phyloP scores from a whole-genome alignment of 2,888 invertebrate species.

The Latrodectus elegans region DNA sequence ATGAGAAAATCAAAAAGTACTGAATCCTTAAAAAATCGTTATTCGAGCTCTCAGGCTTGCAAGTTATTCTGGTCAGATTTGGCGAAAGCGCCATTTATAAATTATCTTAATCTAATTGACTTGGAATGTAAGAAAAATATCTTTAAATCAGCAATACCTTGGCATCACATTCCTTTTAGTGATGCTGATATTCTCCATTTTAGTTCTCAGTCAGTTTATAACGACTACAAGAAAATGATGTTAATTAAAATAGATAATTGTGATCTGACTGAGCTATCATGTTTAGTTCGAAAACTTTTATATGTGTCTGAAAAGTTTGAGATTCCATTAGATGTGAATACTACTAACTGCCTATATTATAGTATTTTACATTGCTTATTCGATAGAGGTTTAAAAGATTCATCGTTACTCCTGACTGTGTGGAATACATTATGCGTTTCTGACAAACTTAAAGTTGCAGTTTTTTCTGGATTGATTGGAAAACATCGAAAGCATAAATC shows the following conservation, averaged over 20 bases:
- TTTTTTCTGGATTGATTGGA: neutral
- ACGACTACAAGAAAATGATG: neutral
- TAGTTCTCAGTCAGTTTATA: neutral
- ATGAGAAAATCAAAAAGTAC: neutral
- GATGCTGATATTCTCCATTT: neutral
- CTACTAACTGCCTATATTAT: neutral
- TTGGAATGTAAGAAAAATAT: neutral
- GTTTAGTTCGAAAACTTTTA: neutral
- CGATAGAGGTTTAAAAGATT: neutral
- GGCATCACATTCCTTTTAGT: neutral
- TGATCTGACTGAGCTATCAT: neutral
- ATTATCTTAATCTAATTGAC: neutral
- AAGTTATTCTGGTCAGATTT: neutral
- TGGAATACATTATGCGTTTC: neutral
- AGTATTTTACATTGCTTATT: neutral
- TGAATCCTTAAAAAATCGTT: neutral
- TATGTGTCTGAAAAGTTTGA: neutral
- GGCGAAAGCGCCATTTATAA: neutral
- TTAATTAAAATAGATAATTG: neutral
- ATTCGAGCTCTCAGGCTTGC: neutral
- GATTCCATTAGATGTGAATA: neutral
- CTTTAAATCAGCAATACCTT: neutral
- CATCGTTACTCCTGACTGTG: neutral
- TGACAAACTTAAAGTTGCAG: neutral
- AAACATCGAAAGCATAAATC: neutral